Evolutionary conservation across 2,888 invertebrate genomes (phyloP).

Genomic region (Rapana venosa): DNA sequence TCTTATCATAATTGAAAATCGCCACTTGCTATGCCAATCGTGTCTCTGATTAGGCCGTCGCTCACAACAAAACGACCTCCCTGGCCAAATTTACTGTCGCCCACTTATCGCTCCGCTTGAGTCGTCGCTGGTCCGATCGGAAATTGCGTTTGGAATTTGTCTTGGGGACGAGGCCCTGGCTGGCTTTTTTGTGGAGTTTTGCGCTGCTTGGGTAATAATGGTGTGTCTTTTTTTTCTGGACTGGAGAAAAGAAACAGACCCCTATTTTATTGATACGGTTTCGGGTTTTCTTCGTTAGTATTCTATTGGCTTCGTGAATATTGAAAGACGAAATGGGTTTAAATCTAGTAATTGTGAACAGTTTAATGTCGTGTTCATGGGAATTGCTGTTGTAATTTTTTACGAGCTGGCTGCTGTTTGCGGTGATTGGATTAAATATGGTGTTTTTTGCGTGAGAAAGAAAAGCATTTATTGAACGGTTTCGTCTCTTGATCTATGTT

Average conservation of each 20-base stretch:
- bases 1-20: constrained; percentile 54
- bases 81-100: constrained; percentile 26
- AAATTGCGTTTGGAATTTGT: constrained; percentile 45
- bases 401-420: too few relatives aligned
- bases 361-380: too few relatives aligned
- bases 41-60: constrained; percentile 45
- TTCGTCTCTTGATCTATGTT: too few relatives aligned
- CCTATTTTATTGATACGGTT: too few relatives aligned
- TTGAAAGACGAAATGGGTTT: background rate
- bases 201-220: constrained; percentile 8
- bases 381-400: too few relatives aligned
- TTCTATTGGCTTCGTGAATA: background rate
- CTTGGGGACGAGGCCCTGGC: constrained; percentile 6
- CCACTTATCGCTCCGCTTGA: constrained; percentile 43
- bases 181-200: background rate
- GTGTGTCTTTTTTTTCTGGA: background rate
- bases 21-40: constrained; percentile 50
- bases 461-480: too few relatives aligned
- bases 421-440: too few relatives aligned
- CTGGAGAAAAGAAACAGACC: background rate
- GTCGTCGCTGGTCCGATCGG: constrained; percentile 38
- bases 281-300: background rate
- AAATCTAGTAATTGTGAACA: too few relatives aligned
- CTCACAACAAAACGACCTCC: constrained; percentile 36
- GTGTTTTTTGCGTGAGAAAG: too few relatives aligned